These are phyloP conservation scores for Pelvicachromis taeniatus DNA, from an alignment of 2,113 vertebrate genomes.

Conservation along the genomic window DNA sequence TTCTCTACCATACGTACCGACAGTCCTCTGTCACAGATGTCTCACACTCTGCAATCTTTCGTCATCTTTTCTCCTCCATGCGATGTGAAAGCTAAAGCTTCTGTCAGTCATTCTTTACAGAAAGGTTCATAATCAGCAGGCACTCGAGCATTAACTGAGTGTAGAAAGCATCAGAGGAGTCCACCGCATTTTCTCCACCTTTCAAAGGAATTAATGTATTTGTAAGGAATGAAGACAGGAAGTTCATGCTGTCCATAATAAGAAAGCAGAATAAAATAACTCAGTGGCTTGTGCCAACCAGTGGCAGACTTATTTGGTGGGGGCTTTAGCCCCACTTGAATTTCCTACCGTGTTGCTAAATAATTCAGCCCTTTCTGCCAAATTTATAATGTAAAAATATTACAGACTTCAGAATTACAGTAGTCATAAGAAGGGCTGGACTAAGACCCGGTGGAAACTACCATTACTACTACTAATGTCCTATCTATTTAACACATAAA, in stretches of 20 bases:
- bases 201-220: conserved; percentile 7
- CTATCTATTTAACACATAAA: neutral
- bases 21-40: conserved; percentile 19
- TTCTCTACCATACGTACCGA: neutral
- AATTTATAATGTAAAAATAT: conserved; percentile 47
- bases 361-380: conserved; percentile 24
- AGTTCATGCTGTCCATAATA: neutral
- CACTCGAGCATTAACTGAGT: conserved; percentile 6
- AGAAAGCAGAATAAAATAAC: neutral
- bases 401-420: conserved; percentile 9
- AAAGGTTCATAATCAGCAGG: conserved; percentile 32
- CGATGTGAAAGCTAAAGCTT: conserved; percentile 3
- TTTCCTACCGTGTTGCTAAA: conserved; percentile 29
- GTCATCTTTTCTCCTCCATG: neutral
- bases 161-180: neutral
- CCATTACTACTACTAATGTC: neutral
- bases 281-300: neutral
- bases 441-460: neutral
- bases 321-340: conserved; percentile 11
- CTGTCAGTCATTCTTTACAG: conserved; percentile 17
- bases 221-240: neutral
- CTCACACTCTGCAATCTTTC: neutral
- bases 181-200: neutral
- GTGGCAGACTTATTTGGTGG: conserved; percentile 14
- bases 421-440: neutral